Conservation (phyloP, 2,113 vertebrate species). For the Ariopsis seemanni region DNA sequence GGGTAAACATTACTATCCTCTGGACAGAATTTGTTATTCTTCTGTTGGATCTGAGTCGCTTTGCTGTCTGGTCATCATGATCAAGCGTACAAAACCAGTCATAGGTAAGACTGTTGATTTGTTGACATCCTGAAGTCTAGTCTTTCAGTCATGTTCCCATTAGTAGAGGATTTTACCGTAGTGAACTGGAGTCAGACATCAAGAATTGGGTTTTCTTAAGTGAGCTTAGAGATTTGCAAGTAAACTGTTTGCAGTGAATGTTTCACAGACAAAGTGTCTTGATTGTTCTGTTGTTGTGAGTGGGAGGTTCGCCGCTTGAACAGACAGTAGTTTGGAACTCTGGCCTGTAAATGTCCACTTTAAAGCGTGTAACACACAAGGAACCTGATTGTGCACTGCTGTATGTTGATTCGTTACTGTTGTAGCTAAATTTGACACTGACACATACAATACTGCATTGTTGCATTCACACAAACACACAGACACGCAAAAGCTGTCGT, state of each 20-base stretch:
- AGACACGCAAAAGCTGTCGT: neutral
- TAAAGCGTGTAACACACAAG: neutral
- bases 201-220: neutral
- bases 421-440: neutral
- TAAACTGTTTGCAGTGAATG: constrained; percentile 3
- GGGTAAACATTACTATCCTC: constrained; percentile 9
- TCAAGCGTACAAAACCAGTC: constrained; percentile 59
- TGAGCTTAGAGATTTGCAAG: neutral
- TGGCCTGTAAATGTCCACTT: constrained; percentile 2
- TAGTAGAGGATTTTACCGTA: neutral
- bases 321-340: neutral
- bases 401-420: neutral
- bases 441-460: neutral
- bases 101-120: constrained; percentile 59
- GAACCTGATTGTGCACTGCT: neutral
- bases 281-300: constrained; percentile 31
- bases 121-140: neutral
- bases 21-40: constrained; percentile 5
- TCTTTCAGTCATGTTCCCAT: constrained; percentile 14
- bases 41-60: constrained; percentile 22
- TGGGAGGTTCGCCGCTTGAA: constrained; percentile 19
- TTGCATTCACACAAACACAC: neutral
- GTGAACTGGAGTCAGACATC: neutral
- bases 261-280: constrained; percentile 21
- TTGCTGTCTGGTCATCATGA: constrained; percentile 16